Evolutionary conservation across 2,888 invertebrate species (phyloP), one percentile per base, ranked within the genome.

Genomic region (Caenorhabditis angaria): DNA sequence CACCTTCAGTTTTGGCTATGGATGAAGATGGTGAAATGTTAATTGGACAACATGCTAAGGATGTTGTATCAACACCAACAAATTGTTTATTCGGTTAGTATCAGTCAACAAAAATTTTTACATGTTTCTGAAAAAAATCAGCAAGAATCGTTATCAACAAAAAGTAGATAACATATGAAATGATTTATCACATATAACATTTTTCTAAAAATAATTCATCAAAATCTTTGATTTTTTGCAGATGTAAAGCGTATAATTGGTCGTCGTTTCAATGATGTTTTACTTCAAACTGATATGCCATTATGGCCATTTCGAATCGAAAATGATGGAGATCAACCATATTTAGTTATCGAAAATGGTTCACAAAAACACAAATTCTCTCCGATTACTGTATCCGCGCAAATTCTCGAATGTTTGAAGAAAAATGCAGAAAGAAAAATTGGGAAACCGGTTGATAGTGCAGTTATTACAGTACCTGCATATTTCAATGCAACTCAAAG

Each of bases 381-480:
- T 0, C 62, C 73, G 6, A 50, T 59, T 5, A 22, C 55, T 2
- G 63, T 69, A 18, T 73, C 73, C 22, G 65, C 68, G 0, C 56
- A 63, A 8, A 73, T 73, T 56, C 55, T 73, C 27, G 60, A 55
- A 35, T 58, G 32, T 50, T 27, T 73, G 20, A 73, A 69, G 55
- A 53, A 62, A 12, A 73, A 68, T 59, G 73, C 73, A 1, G 73
- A 73, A 22, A 48, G 73, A 25, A 73, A 73, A 41, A 24, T 65
- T 20, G 73, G 73, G 6, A 5, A 61, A 3, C 54, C 55, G n/a
- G 68, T 72, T 24, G 59, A 62, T 10, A 58, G 48, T 28, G 76
- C 76, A 10, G 76, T 76, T 14, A 69, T 76, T 14, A 76, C 76
- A 10, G 76, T 76, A 18, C 76, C 76, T 1, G 76, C 72, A 0